Conservation (phyloP, 2,113 vertebrate species). For the Vidua chalybeata region DNA sequence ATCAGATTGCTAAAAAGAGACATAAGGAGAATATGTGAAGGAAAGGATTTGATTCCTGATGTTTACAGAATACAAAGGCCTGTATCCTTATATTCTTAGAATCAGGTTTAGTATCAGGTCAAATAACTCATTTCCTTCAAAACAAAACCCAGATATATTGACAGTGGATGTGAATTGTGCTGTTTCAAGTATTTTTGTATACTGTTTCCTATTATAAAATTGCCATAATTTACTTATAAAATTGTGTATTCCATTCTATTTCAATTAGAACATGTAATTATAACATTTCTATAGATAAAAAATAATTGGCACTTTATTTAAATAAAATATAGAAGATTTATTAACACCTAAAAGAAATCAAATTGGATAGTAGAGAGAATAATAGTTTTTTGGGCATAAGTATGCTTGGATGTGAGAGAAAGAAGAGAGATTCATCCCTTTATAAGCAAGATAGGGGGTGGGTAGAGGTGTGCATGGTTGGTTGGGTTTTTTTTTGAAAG, state of each 20-base stretch:
- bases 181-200: neutral
- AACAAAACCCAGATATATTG: neutral
- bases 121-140: neutral
- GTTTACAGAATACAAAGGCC: neutral
- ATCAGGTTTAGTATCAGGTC: neutral
- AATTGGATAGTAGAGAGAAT: neutral
- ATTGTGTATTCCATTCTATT: neutral
- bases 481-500: neutral
- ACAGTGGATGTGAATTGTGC: neutral
- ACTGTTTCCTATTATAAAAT: neutral
- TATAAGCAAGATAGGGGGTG: neutral
- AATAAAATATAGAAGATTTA: neutral
- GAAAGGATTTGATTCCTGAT: neutral
- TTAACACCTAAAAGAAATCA: neutral
- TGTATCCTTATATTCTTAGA: neutral
- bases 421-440: neutral
- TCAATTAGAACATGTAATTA: neutral
- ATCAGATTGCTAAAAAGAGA: neutral
- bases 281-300: neutral
- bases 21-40: rapidly evolving
- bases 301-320: neutral
- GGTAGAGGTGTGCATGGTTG: neutral
- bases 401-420: neutral
- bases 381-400: neutral
- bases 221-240: neutral